Evolutionary conservation across 2,888 invertebrate species (phyloP).

Genomic region (Athalia rosae): DNA sequence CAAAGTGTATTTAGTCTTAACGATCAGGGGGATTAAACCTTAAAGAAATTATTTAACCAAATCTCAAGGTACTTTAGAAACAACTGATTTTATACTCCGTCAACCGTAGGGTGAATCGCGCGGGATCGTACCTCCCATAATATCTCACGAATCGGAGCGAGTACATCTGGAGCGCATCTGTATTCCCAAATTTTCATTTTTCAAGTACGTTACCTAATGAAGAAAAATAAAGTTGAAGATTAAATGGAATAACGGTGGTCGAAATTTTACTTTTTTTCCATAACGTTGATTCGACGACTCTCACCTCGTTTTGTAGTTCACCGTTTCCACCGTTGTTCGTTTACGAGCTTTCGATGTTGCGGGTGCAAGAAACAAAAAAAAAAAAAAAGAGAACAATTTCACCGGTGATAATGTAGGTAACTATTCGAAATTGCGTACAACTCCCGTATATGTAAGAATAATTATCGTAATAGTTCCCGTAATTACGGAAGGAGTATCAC

Average conservation of each 20-base stretch:
- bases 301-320: too few species aligned
- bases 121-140: neutral
- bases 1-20: neutral
- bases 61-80: neutral
- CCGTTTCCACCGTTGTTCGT: too few species aligned
- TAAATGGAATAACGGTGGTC: neutral
- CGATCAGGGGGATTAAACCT: conserved; percentile 22
- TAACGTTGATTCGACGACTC: too few species aligned
- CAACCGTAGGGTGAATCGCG: neutral
- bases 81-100: conserved; percentile 8
- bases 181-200: neutral
- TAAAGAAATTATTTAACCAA: conserved; percentile 7
- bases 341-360: too few species aligned
- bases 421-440: too few species aligned
- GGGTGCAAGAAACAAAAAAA: too few species aligned
- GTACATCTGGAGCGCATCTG: neutral
- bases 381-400: too few species aligned
- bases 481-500: too few species aligned
- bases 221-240: neutral
- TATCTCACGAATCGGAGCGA: neutral
- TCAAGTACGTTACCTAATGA: conserved; percentile 2
- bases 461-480: too few species aligned
- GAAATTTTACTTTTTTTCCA: neutral
- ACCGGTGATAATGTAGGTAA: too few species aligned
- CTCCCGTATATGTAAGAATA: too few species aligned